phyloP scores from a whole-genome alignment of 1,140 invertebrate species.

The Drosophila lacertosa region DNA sequence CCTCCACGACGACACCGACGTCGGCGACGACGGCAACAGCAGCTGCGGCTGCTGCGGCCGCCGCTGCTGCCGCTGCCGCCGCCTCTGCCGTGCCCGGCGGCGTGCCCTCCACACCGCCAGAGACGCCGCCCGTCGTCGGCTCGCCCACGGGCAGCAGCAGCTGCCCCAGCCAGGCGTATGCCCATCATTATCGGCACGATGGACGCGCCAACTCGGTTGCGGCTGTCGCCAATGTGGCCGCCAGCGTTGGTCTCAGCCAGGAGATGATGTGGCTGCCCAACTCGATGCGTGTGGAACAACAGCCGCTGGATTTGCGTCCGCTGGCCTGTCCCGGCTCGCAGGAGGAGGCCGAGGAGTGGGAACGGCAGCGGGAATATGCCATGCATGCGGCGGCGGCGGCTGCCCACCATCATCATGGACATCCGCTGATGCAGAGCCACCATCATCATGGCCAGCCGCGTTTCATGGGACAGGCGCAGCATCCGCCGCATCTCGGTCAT shows the following conservation, averaged over 20 bases:
- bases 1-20: conserved; percentile 48
- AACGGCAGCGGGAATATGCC: conserved; percentile 85
- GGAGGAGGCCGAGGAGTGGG: conserved; percentile 86
- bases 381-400: conserved; percentile 80
- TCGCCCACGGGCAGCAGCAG: conserved; percentile 80
- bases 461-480: conserved; percentile 63
- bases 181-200: conserved; percentile 80
- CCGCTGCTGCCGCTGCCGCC: conserved; percentile 32
- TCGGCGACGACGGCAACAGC: conserved; percentile 30
- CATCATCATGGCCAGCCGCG: conserved; percentile 54
- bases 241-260: conserved; percentile 86
- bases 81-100: conserved; percentile 73
- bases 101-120: conserved; percentile 82
- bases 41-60: conserved; percentile 28
- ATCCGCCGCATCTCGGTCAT: conserved; percentile 41
- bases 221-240: conserved; percentile 86
- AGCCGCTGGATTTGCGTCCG: conserved; percentile 92
- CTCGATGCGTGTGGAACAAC: conserved; percentile 88
- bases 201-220: conserved; percentile 75
- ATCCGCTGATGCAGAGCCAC: conserved; percentile 68
- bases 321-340: conserved; percentile 86
- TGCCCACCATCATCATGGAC: conserved; percentile 72
- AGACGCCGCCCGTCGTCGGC: conserved; percentile 81
- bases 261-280: conserved; percentile 91
- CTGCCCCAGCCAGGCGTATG: conserved; percentile 66